phyloP scores from a whole-genome alignment of 2,888 invertebrate genomes.

The Nephrotoma appendiculata region DNA sequence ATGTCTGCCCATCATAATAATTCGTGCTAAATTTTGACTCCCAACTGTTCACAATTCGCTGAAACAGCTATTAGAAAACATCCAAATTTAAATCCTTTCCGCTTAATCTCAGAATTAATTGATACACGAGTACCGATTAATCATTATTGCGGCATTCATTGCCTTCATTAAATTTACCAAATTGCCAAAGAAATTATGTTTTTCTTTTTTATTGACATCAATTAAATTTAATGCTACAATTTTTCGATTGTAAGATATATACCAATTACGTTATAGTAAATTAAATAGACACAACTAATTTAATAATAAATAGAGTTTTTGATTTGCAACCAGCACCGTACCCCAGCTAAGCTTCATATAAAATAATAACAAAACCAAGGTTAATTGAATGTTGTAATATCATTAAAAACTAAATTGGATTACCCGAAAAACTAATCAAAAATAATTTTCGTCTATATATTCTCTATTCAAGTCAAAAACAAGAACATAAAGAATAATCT shows the following conservation, averaged over 20 bases:
- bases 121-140: too few relatives aligned
- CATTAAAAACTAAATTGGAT: neutral
- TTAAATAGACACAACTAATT: neutral
- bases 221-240: neutral
- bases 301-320: neutral
- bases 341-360: neutral
- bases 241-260: neutral
- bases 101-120: too few relatives aligned
- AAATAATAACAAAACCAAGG: neutral
- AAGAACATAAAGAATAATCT: neutral
- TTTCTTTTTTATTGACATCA: neutral
- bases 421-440: neutral
- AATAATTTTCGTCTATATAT: neutral
- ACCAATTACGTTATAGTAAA: neutral
- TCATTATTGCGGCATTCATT: neutral
- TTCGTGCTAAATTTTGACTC: too few relatives aligned
- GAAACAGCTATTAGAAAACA: too few relatives aligned
- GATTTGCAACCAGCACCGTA: neutral
- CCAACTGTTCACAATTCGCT: too few relatives aligned
- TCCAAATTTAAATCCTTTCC: too few relatives aligned
- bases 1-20: too few relatives aligned
- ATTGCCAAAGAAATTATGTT: neutral
- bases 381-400: neutral
- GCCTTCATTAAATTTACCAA: neutral
- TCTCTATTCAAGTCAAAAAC: neutral